These are phyloP conservation scores for Sussaba pulchella DNA, from an alignment of 2,888 invertebrate genomes.

Conservation along the genomic window DNA sequence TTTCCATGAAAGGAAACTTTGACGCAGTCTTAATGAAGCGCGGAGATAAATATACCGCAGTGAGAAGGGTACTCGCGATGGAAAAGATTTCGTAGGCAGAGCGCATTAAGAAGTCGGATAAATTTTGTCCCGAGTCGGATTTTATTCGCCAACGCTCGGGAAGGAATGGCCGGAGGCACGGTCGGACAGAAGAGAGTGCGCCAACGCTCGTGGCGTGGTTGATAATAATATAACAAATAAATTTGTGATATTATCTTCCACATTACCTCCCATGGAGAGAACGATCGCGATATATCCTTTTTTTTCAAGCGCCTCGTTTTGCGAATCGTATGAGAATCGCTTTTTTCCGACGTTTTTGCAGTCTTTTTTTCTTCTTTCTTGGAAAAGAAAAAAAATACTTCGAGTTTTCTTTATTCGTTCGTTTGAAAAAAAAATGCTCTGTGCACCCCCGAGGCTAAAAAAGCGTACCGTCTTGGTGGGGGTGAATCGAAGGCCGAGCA, in stretches of 20 bases:
- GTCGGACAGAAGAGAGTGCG: conserved; percentile 13
- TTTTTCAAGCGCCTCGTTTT: conserved; percentile 43
- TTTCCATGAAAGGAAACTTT: conserved; percentile 19
- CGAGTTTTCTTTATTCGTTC: conserved; percentile 27
- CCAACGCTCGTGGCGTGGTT: conserved; percentile 32
- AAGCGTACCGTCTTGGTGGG: conserved; percentile 61
- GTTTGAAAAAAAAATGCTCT: conserved; percentile 52
- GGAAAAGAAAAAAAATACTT: conserved; percentile 20
- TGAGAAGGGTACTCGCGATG: conserved; percentile 45
- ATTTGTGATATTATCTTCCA: conserved; percentile 69
- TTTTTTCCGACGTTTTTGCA: conserved; percentile 29
- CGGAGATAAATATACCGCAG: conserved; percentile 63
- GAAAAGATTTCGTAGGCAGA: conserved; percentile 48
- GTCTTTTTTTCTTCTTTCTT: conserved; percentile 23
- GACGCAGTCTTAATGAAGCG: conserved; percentile 59
- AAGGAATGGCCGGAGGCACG: conserved; percentile 15
- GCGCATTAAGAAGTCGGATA: conserved; percentile 65
- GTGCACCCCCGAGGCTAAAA: conserved; percentile 37
- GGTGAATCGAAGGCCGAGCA: conserved; percentile 64
- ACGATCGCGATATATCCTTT: conserved; percentile 44
- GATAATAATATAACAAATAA: conserved; percentile 71
- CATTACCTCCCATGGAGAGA: conserved; percentile 62
- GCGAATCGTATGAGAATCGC: conserved; percentile 53
- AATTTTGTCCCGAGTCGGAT: conserved; percentile 67
- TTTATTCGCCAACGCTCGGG: conserved; percentile 63